Percentiles rank a stretch among this genome's conserved stretches.
These are phyloP conservation scores for Drosophila kohkoa DNA, from an alignment of 1,140 invertebrate species.

Conservation along the genomic window DNA sequence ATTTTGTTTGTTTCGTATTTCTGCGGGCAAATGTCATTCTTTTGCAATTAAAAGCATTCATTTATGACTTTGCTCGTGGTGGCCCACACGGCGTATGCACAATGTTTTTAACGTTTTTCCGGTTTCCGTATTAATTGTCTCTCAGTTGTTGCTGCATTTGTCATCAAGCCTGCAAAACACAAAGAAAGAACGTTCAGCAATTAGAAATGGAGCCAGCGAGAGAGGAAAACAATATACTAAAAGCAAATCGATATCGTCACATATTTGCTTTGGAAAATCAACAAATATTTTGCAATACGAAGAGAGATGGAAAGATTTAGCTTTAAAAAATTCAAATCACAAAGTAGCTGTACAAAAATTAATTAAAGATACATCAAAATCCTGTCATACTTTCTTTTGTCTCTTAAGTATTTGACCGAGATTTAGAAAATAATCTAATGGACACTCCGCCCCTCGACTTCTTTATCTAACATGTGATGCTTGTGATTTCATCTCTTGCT, in stretches of 20 bases:
- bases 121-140: conserved; percentile 37
- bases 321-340: too few species aligned
- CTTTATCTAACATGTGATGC: not conserved
- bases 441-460: too few species aligned
- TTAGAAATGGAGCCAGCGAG: conserved; percentile 29
- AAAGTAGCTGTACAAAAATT: too few species aligned
- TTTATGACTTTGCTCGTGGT: conserved; percentile 64
- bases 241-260: conserved; percentile 7
- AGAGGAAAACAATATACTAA: conserved; percentile 8
- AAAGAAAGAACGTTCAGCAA: conserved; percentile 29
- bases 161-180: conserved; percentile 38
- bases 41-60: conserved; percentile 79
- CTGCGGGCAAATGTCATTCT: conserved; percentile 65
- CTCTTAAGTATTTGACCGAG: conserved; percentile 8
- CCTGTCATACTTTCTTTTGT: not conserved
- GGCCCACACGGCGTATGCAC: conserved; percentile 35
- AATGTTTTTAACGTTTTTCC: conserved; percentile 27
- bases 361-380: conserved; percentile 1
- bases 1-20: conserved; percentile 62
- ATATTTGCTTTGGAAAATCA: not conserved
- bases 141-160: conserved; percentile 41
- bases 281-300: not conserved
- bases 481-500: not conserved
- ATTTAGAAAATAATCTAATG: not conserved
- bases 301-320: too few species aligned